phyloP scores from a whole-genome alignment of 2,797 vertebrate genomes.

The Podarcis lilfordi region DNA sequence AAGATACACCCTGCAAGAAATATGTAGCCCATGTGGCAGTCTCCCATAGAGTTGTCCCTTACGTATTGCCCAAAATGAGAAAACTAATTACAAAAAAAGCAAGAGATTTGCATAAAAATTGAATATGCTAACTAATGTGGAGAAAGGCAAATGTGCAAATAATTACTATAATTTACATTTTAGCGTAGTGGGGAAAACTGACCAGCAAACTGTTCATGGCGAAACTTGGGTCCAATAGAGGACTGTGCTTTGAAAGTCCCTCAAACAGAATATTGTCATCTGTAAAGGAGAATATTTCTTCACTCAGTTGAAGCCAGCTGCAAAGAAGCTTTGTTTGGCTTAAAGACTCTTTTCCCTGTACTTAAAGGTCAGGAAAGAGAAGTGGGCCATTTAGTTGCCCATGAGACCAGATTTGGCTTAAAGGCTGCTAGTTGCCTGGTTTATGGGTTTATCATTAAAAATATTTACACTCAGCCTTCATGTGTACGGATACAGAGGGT shows the following conservation, averaged over 20 bases:
- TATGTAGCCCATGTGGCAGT: not conserved
- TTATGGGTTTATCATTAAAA: not conserved
- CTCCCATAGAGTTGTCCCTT: not conserved
- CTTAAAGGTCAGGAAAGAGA: not conserved
- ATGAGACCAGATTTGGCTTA: not conserved
- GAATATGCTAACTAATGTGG: no score
- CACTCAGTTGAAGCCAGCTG: not conserved
- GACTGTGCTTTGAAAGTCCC: not conserved
- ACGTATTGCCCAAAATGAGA: no score
- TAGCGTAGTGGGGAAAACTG: no score
- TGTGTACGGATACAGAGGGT: no score
- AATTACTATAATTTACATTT: no score
- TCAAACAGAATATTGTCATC: not conserved
- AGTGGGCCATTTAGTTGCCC: not conserved
- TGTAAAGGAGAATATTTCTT: not conserved
- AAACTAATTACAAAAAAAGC: no score
- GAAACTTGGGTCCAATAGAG: no score
- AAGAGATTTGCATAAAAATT: no score
- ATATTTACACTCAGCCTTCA: no score
- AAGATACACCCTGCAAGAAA: not conserved
- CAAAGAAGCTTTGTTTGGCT: not conserved
- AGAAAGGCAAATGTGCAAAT: no score
- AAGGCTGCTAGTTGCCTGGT: not conserved
- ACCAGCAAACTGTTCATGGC: no score
- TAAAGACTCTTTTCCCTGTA: not conserved